These are phyloP conservation scores for Iselma pallidipennis DNA, from an alignment of 2,888 invertebrate genomes.

Conservation along the genomic window DNA sequence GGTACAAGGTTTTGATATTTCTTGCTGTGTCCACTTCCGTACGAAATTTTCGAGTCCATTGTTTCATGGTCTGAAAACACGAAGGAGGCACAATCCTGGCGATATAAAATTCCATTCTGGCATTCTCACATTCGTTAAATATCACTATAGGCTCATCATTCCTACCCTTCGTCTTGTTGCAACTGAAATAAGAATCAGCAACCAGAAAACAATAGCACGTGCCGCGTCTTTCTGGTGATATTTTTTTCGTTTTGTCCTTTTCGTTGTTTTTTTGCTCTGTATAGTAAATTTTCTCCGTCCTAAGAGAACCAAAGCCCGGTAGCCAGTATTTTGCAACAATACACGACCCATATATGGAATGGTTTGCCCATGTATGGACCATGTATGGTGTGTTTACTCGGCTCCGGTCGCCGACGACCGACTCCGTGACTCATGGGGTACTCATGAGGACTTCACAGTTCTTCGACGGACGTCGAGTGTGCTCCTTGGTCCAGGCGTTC, in stretches of 20 bases:
- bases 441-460: conserved; percentile 41
- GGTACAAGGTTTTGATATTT: too few species aligned
- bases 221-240: conserved; percentile 36
- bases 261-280: conserved; percentile 8
- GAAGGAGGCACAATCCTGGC: too few species aligned
- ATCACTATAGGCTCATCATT: conserved; percentile 32
- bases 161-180: too few species aligned
- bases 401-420: conserved; percentile 42
- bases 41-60: not conserved
- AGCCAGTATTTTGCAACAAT: conserved; percentile 46
- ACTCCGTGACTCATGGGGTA: conserved; percentile 45
- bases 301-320: conserved; percentile 47
- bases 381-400: conserved; percentile 26
- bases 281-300: not conserved
- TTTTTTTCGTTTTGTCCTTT: conserved; percentile 37
- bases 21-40: not conserved
- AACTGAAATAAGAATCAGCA: conserved; percentile 30
- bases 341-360: conserved; percentile 49
- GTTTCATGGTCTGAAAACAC: too few species aligned
- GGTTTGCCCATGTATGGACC: conserved; percentile 51
- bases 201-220: conserved; percentile 52
- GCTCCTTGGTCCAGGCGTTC: conserved; percentile 28
- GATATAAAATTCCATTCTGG: not conserved
- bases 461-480: conserved; percentile 43
- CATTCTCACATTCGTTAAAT: conserved; percentile 33